Evolutionary conservation across 2,888 invertebrate genomes (phyloP).

Genomic region (Lithophane semibrunnea): DNA sequence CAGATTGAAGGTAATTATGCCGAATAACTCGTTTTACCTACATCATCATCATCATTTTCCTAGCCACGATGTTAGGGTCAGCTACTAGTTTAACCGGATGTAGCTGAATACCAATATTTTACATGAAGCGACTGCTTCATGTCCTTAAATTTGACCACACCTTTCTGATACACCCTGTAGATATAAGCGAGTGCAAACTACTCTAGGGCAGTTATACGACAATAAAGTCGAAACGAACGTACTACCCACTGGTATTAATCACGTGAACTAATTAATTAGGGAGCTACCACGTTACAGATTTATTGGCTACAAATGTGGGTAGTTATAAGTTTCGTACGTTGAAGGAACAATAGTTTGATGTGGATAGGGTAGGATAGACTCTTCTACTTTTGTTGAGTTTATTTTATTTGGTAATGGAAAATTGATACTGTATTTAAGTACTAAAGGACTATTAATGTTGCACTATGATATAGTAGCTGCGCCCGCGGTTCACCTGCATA

Average conservation of each 20-base stretch:
- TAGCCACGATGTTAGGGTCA: no score
- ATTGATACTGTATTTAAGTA: background rate
- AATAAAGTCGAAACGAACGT: constrained; percentile 38
- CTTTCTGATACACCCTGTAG: background rate
- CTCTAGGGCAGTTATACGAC: background rate
- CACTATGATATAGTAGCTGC: background rate
- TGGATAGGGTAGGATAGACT: background rate
- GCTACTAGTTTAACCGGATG: no score
- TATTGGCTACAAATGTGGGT: constrained; percentile 38
- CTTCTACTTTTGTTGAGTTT: constrained; percentile 1
- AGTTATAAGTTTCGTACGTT: constrained; percentile 19
- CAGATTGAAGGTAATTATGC: background rate
- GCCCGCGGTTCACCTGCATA: no score
- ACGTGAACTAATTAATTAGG: constrained; percentile 45
- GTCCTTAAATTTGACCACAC: no score
- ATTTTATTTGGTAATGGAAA: background rate
- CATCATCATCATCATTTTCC: no score
- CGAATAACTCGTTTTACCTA: background rate
- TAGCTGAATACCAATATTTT: no score
- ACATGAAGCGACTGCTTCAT: no score
- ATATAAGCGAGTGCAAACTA: constrained; percentile 1
- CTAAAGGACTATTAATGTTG: background rate
- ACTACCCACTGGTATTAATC: constrained; percentile 35
- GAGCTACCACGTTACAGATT: constrained; percentile 21
- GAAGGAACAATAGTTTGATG: background rate